Evolutionary conservation across 2,113 vertebrate genomes (phyloP).

Genomic region (Mustela nigripes): DNA sequence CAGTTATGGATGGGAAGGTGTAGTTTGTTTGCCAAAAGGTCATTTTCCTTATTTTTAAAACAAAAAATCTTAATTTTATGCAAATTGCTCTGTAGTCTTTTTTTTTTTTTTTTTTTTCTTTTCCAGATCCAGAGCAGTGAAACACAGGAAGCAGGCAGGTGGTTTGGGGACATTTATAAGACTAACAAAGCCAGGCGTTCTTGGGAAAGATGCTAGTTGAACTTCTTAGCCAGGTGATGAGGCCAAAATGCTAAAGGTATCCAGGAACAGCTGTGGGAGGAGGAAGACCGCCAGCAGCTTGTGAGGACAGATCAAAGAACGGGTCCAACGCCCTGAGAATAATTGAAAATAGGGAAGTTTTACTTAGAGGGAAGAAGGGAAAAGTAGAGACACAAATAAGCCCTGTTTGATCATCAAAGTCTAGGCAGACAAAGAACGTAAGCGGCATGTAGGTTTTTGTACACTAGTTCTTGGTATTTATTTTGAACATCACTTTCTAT

Average conservation of each 20-base stretch:
- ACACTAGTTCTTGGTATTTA: neutral
- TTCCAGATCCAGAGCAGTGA: neutral
- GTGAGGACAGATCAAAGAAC: neutral
- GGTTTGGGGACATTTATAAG: neutral
- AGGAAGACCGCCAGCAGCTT: neutral
- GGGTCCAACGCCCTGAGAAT: neutral
- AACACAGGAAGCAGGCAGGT: neutral
- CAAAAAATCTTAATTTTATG: slow-evolving; percentile 18
- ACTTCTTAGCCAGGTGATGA: slow-evolving; percentile 10
- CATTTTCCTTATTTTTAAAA: neutral
- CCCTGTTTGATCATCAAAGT: neutral
- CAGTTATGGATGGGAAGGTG: neutral
- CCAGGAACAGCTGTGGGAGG: neutral
- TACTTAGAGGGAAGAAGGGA: slow-evolving; percentile 30
- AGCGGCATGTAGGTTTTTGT: neutral
- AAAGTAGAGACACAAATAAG: neutral
- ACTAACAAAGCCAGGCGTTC: slow-evolving; percentile 25
- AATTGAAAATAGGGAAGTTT: slow-evolving; percentile 1
- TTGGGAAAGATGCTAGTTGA: slow-evolving; percentile 1
- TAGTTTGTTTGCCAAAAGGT: slow-evolving; percentile 52
- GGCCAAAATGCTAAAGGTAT: neutral
- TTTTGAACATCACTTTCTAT: neutral
- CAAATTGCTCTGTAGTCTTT: neutral
- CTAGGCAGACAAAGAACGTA: neutral
- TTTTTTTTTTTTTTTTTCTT: neutral